phyloP scores from a whole-genome alignment of 2,113 vertebrate genomes.

The Chloropsis hardwickii region DNA sequence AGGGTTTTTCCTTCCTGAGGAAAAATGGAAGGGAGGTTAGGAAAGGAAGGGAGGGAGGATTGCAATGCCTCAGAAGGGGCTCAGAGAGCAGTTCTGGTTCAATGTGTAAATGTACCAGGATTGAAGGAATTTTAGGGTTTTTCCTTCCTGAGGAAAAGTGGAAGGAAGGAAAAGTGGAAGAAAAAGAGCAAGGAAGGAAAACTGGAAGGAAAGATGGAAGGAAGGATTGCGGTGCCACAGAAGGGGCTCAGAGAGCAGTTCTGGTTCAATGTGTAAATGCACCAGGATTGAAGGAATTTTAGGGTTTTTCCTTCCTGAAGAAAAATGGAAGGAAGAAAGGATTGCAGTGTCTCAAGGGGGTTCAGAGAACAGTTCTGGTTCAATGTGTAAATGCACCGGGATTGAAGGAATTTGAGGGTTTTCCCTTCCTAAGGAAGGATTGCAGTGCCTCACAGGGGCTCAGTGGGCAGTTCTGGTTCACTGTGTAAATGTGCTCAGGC shows the following conservation, averaged over 20 bases:
- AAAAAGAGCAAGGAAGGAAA: too few species aligned
- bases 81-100: not conserved
- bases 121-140: not conserved
- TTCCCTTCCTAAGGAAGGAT: not conserved
- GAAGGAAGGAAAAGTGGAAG: not conserved
- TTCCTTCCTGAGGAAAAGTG: not conserved
- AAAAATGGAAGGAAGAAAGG: not conserved
- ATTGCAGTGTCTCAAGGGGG: fast-evolving
- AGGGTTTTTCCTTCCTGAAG: not conserved
- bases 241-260: not conserved
- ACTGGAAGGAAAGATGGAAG: not conserved
- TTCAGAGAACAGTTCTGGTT: not conserved
- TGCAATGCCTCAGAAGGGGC: too few species aligned
- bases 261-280: not conserved
- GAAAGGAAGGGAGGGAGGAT: too few species aligned
- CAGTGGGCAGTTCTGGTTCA: not conserved
- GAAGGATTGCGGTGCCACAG: not conserved
- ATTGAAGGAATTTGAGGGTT: not conserved
- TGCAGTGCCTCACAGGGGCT: not conserved
- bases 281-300: not conserved
- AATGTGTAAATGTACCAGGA: not conserved
- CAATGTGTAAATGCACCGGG: not conserved
- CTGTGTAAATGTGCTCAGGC: not conserved
- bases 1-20: not conserved
- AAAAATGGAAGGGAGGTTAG: not conserved